Evolutionary conservation across 2,113 vertebrate genomes (phyloP), one percentile per base, ranked within the genome.

Genomic region (Megaceryle maxima): DNA sequence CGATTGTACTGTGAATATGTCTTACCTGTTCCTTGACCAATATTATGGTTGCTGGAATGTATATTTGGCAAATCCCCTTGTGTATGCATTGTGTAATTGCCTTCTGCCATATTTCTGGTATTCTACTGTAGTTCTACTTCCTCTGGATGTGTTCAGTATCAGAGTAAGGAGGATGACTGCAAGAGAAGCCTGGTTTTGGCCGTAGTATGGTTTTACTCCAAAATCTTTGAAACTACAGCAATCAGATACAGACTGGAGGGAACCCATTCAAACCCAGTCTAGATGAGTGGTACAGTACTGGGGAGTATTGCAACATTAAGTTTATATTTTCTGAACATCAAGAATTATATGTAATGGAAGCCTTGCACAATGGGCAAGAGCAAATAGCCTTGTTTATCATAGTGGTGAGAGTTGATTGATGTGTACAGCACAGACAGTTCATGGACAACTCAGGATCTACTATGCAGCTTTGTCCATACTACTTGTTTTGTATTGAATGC

Each of bases 1-100:
- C 14, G 5, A 12, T 51, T 29, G 6, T 68, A 84, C 26, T 82
- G 31, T 79, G 19, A 84, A 43, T 31, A 53, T 16, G 31, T 66
- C 17, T 51, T 41, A 41, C 78, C 44, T 74, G 16, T 48, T 72
- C 10, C 12, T 91, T 68, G 48, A n/a, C 26, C 33, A 33, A 35
- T 69, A 5, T 3, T 74, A 5, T 1, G 0, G 14, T 37, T 67
- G 8, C 8, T 75, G 20, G 18, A 84, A 72, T 2, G 11, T 7
- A 13, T 20, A 56, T 48, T 83, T 56, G 48, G 33, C 43, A 82
- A 96, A 87, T 70, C 4, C 15, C 4, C 5, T 70, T 51, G 11
- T 12, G 17, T 10, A 33, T 1, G 1, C 16, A 17, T 31, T 26
- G 10, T 55, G 28, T 14, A 60, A 39, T 20, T 51, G 8, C 17